These are phyloP conservation scores for Globodera ellingtonae DNA, from an alignment of 1,140 invertebrate species.

Conservation along the genomic window DNA sequence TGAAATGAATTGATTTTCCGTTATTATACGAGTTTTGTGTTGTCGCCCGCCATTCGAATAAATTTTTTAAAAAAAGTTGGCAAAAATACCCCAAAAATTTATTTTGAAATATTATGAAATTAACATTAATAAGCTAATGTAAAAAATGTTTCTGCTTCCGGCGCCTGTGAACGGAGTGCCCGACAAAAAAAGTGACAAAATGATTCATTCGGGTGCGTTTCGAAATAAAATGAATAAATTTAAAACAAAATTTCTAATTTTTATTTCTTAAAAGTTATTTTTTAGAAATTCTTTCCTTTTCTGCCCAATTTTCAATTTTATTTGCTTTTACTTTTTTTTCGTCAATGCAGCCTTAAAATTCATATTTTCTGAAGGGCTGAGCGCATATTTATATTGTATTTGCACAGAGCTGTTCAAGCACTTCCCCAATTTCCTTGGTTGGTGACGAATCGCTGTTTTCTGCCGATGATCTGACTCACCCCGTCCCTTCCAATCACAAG, in stretches of 20 bases:
- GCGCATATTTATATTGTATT: no score
- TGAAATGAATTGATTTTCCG: background rate
- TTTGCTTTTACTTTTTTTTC: background rate
- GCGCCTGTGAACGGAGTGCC: no score
- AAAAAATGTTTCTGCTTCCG: no score
- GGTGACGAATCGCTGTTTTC: background rate
- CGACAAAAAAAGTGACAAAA: background rate
- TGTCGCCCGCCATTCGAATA: background rate
- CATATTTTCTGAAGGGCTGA: no score
- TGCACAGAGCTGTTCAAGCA: background rate
- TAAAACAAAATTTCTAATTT: no score
- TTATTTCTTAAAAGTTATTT: background rate
- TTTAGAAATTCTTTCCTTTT: background rate
- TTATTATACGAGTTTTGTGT: background rate
- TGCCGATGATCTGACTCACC: background rate
- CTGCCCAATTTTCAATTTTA: background rate
- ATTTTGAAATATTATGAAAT: no score
- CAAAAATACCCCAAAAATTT: no score
- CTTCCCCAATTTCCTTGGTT: background rate
- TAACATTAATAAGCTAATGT: no score
- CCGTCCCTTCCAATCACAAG: background rate
- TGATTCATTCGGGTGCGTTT: background rate
- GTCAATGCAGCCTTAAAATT: no score
- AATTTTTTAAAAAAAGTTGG: background rate
- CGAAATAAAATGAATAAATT: no score